Base-by-base conservation (phyloP, 2,113 vertebrate species). In the Pandion haliaetus region DNA sequence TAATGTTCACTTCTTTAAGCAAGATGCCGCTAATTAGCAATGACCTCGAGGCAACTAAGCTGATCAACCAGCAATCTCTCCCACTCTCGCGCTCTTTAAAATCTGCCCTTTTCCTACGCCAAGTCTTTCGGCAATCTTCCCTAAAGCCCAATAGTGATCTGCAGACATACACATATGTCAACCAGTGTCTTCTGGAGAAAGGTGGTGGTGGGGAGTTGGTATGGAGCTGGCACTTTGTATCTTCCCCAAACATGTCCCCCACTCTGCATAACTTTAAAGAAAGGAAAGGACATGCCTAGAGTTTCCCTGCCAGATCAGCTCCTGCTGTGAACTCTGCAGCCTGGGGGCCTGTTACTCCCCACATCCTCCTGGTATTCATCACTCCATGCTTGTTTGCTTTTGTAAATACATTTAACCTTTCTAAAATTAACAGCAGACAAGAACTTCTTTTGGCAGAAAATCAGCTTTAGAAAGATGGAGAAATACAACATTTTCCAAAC, bases 321-420 rank as follows among this genome's bases (percentile, higher is more conserved):
- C 80, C 84, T 32, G 49, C 78, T 4, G 28, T 38, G 83, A 93
- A 74, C 90, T 95, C 90, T 73, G 62, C 58, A 82, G 73, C 86
- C 76, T 50, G n/a, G 44, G 57, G 94, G 79, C 62, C 86, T 61
- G 45, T 57, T 88, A 54, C 32, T 91, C 59, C 71, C 63, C 66
- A 62, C 74, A 44, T 77, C 88, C 90, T 81, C 77, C 85, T 67
- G 61, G 16, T 85, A 93, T 85, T 59, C 76, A 92, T 67, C 69
- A 69, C 77, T 81, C 88, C 32, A 2, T 31, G 80, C 90, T 83
- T 90, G 69, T 82, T 97, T 95, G 83, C 91, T 96, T 95, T 96
- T 72, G 79, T 88, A 95, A 96, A 96, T 78, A 91, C 62, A 93
- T 82, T 88, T 93, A 97, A 96, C 88, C 89, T 97, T 94, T 95